Conservation (phyloP, 2,888 invertebrate genomes). For the Vesta saturnalis region DNA sequence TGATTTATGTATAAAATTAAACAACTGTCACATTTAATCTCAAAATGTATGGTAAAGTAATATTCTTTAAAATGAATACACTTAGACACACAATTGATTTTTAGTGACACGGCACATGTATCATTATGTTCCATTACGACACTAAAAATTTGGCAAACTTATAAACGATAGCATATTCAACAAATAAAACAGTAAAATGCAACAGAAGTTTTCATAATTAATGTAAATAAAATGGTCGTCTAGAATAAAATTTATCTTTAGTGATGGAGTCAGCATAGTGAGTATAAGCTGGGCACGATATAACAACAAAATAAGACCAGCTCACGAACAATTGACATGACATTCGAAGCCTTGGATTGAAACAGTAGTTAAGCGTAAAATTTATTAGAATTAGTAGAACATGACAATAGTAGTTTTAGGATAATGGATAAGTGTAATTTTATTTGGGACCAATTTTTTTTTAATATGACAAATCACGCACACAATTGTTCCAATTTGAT, state of each 20-base stretch:
- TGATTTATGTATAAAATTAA: too few species aligned
- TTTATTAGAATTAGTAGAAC: background rate
- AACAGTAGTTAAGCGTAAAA: constrained; percentile 8
- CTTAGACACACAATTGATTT: too few species aligned
- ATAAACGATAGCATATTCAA: too few species aligned
- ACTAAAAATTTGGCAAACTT: too few species aligned
- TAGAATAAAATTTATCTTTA: constrained; percentile 28
- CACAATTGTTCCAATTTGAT: constrained; percentile 34
- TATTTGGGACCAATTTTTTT: constrained; percentile 22
- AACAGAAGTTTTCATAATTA: constrained; percentile 9
- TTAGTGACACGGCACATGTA: too few species aligned
- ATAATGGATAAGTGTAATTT: background rate
- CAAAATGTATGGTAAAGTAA: too few species aligned
- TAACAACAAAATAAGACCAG: constrained; percentile 53
- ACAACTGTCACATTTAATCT: too few species aligned
- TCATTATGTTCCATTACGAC: too few species aligned
- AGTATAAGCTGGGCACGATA: constrained; percentile 55
- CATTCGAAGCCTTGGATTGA: constrained; percentile 23
- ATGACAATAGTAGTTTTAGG: constrained; percentile 12
- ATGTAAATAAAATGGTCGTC: background rate
- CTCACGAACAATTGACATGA: constrained; percentile 37
- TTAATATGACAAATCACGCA: constrained; percentile 8
- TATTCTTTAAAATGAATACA: too few species aligned
- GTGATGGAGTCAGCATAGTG: constrained; percentile 55
- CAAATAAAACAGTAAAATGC: background rate